Conservation (phyloP, 2,113 vertebrate species). For the Mustela nigripes region DNA sequence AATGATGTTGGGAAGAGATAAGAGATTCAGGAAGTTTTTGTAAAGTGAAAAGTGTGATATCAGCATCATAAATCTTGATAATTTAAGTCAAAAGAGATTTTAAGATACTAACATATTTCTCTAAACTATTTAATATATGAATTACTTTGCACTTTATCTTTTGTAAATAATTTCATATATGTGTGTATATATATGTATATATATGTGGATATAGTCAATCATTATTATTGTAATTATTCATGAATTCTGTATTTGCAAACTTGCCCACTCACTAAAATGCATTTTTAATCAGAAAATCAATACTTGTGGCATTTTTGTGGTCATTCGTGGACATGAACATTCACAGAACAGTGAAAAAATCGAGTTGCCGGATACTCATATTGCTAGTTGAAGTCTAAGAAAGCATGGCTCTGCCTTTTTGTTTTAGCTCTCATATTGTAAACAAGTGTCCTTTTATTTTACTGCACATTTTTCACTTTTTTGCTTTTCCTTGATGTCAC, state of each 20-base stretch:
- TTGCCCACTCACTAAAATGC: neutral
- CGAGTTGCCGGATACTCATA: neutral
- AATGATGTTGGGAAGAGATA: neutral
- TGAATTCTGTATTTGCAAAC: neutral
- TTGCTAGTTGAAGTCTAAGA: neutral
- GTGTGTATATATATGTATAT: neutral
- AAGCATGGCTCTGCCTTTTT: neutral
- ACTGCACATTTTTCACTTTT: neutral
- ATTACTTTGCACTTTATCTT: neutral
- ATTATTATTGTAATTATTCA: neutral
- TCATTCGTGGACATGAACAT: neutral
- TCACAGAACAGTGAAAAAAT: neutral
- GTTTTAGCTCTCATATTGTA: neutral
- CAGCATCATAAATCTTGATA: neutral
- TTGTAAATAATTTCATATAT: neutral
- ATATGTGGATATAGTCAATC: neutral
- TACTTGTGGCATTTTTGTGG: neutral
- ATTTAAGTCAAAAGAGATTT: conserved; percentile 19
- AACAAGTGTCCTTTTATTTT: neutral
- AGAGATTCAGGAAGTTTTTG: neutral
- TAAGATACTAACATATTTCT: neutral
- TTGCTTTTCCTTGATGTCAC: neutral
- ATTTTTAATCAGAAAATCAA: neutral
- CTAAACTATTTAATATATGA: neutral
- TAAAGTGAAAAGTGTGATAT: neutral